Conservation (phyloP, 2,888 invertebrate genomes). For the Ophioninae sp. region DNA sequence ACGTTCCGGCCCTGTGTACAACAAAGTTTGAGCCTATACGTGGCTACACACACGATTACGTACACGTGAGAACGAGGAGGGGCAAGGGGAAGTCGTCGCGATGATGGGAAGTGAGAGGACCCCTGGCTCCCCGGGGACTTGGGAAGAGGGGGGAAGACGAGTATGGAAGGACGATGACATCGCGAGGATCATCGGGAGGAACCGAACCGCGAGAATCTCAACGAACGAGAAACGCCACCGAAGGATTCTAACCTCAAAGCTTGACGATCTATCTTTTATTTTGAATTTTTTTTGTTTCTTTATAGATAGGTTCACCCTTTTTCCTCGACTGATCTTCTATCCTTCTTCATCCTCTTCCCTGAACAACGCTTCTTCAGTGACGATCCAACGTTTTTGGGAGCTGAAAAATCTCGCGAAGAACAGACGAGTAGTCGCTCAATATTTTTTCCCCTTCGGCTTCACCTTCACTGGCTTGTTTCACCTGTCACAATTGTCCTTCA, state of each 20-base stretch:
- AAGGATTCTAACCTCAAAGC: not conserved
- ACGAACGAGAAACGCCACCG: conserved; percentile 22
- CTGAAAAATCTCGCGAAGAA: too few species aligned
- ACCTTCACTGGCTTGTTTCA: not conserved
- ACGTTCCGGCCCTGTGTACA: conserved; percentile 16
- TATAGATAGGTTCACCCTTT: conserved; percentile 10
- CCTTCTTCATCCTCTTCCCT: not conserved
- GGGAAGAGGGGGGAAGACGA: conserved; percentile 24
- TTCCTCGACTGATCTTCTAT: conserved; percentile 10
- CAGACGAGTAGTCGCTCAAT: too few species aligned
- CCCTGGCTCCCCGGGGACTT: conserved; percentile 50
- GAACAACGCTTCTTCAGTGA: not conserved
- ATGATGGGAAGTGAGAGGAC: conserved; percentile 44
- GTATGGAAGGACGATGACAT: conserved; percentile 45
- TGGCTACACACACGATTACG: not conserved
- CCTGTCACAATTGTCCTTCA: not conserved
- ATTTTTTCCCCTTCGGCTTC: too few species aligned
- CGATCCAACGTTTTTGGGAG: not conserved
- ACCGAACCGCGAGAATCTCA: conserved; percentile 15
- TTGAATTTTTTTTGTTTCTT: conserved; percentile 18
- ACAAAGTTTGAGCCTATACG: conserved; percentile 1
- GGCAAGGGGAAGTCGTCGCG: conserved; percentile 43
- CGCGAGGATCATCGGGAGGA: conserved; percentile 54
- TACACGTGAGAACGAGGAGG: conserved; percentile 6
- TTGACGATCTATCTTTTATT: too few species aligned